Evolutionary conservation across 2,888 invertebrate species (phyloP), one percentile per base, ranked within the genome.

Genomic region (Drosophila hamatofila): DNA sequence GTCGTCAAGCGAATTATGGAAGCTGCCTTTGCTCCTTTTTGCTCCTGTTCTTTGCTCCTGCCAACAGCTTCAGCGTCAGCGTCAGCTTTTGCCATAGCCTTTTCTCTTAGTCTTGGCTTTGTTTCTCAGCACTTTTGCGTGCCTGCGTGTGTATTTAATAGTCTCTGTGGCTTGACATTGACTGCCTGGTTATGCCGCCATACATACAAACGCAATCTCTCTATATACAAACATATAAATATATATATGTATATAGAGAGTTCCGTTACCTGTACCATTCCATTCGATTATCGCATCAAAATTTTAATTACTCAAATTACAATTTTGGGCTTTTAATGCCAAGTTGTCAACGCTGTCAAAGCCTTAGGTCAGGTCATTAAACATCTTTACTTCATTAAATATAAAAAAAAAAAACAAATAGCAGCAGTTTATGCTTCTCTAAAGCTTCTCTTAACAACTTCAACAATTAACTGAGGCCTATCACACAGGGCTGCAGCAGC

Each of bases 251-350:
- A 69, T 75, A 75, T 59, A 62, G 56, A 49, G 33, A 44, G 67
- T 70, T 64, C 42, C 33, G 73, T 60, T 70, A 77, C 81, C 78
- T 78, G 81, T 33, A 16, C 44, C 56, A 52, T 41, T 54, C 61
- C 42, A 70, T 89, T 85, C 90, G 84, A 85, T 90, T 85, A 89
- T 89, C 86, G 88, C 89, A 83, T 85, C 84, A 88, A 73, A 88
- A 88, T 85, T 85, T 85, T 85, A 85, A 85, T 89, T 85, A 85
- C 84, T 89, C 83, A 85, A 88, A 85, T 85, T 85, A 89, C 90
- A 85, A 77, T 72, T 71, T 33, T 72, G 80, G 77, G 72, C 80
- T 78, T 75, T 87, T 89, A 80, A 89, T 87, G 89, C 59, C 68
- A 77, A 88, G 74, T 85, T 88, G 90, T 89, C 88, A 84, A 85